phyloP scores from a whole-genome alignment of 2,888 invertebrate species.

The Dascillus cervinus region DNA sequence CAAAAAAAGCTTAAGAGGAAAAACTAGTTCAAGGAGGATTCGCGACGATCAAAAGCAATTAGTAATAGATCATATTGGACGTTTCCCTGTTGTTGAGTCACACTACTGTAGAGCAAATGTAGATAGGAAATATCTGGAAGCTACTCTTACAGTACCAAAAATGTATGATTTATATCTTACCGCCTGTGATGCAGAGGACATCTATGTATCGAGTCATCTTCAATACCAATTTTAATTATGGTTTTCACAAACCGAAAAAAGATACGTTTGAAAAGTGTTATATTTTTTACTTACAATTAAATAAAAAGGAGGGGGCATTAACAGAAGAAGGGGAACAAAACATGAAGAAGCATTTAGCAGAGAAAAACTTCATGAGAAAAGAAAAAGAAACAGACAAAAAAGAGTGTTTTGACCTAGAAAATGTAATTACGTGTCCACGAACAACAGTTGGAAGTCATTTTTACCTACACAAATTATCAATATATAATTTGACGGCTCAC shows the following conservation, averaged over 20 bases:
- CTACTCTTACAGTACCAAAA: neutral
- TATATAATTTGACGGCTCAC: constrained; percentile 17
- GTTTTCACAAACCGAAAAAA: constrained; percentile 11
- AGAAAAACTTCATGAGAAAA: constrained; percentile 4
- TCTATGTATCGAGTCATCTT: constrained; percentile 13
- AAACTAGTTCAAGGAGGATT: too few relatives aligned
- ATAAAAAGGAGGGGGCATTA: constrained; percentile 8
- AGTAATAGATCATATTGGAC: too few relatives aligned
- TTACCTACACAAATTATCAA: constrained; percentile 12
- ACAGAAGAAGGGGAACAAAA: constrained; percentile 6
- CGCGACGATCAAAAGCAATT: too few relatives aligned
- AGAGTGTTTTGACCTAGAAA: constrained; percentile 17
- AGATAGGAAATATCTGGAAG: constrained; percentile 2
- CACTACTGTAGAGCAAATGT: constrained; percentile 2
- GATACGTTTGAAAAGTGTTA: too few relatives aligned
- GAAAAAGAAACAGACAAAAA: constrained; percentile 4
- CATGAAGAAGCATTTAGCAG: constrained; percentile 7
- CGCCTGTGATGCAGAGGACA: constrained; percentile 12
- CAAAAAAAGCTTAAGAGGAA: too few relatives aligned
- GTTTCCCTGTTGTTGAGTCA: constrained; percentile 1
- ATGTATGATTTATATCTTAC: constrained; percentile 6
- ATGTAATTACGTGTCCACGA: constrained; percentile 17
- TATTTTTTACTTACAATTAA: too few relatives aligned
- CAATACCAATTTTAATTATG: constrained; percentile 15
- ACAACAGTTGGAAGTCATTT: constrained; percentile 11